Evolutionary conservation across 2,113 vertebrate genomes (phyloP).

Genomic region (Equus quagga): DNA sequence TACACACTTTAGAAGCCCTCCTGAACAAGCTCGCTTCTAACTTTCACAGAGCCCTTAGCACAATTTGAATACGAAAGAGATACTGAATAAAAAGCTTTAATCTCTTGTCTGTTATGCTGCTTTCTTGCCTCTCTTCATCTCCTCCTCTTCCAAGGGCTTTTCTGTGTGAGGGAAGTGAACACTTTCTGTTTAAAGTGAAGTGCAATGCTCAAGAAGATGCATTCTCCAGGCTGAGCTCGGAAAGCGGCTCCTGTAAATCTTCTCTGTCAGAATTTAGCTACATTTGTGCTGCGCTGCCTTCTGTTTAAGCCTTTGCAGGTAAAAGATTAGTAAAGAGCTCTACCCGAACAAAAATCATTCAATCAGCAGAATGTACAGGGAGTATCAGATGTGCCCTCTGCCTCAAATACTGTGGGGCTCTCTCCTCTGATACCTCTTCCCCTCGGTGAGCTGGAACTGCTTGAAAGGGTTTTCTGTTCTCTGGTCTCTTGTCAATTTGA

Average conservation of each 20-base stretch:
- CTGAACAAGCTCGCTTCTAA: constrained; percentile 92
- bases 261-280: constrained; percentile 86
- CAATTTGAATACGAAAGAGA: constrained; percentile 95
- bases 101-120: constrained; percentile 90
- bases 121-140: constrained; percentile 90
- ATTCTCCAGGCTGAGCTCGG: constrained; percentile 80
- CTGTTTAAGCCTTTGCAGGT: constrained; percentile 92
- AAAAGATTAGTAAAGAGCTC: constrained; percentile 93
- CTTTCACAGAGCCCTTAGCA: constrained; percentile 92
- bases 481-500: constrained; percentile 97
- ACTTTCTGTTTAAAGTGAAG: constrained; percentile 90
- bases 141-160: constrained; percentile 88
- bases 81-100: constrained; percentile 95
- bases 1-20: constrained; percentile 93
- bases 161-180: constrained; percentile 90
- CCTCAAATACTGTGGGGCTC: constrained; percentile 91
- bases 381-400: constrained; percentile 96
- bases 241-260: constrained; percentile 81
- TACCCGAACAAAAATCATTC: constrained; percentile 93
- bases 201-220: constrained; percentile 86
- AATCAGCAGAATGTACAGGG: constrained; percentile 93
- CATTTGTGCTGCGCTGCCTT: constrained; percentile 85
- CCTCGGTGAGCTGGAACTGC: constrained; percentile 93
- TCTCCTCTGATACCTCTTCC: constrained; percentile 94
- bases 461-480: constrained; percentile 95